Evolutionary conservation across 2,888 invertebrate genomes (phyloP).

Genomic region (Ceriagrion tenellum): DNA sequence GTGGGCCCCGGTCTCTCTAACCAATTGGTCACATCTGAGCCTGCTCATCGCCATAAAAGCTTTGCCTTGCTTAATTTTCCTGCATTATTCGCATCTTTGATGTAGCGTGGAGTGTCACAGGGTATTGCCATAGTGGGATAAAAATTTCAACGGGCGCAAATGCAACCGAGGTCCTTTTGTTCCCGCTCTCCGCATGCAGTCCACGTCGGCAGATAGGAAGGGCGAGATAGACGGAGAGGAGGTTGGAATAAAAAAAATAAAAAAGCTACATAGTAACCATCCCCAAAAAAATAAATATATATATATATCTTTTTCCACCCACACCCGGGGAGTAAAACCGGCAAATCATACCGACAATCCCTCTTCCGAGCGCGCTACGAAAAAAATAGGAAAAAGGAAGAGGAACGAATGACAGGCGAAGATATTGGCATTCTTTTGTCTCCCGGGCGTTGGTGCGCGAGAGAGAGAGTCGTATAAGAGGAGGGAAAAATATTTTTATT

Average conservation of each 20-base stretch:
- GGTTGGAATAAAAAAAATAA: background rate
- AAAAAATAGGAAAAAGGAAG: background rate
- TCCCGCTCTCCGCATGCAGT: background rate
- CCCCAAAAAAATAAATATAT: no score
- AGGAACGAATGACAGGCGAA: background rate
- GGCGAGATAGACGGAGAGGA: no score
- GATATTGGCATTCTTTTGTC: constrained; percentile 7
- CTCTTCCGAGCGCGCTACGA: background rate
- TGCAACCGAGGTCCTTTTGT: background rate
- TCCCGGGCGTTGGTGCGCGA: background rate
- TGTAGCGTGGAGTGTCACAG: background rate
- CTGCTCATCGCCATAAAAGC: background rate
- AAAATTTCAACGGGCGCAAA: background rate
- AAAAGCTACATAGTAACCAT: background rate
- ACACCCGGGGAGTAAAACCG: background rate
- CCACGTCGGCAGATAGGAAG: background rate
- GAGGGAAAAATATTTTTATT: background rate
- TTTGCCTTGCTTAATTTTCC: background rate
- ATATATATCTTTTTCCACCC: background rate
- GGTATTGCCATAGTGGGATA: background rate
- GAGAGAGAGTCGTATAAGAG: background rate
- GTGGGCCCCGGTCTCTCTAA: background rate
- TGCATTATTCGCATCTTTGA: background rate
- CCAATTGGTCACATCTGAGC: background rate
- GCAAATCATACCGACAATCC: background rate